These are phyloP conservation scores for Mongoloraphidia duomilia DNA, from an alignment of 2,888 invertebrate genomes.

Conservation along the genomic window DNA sequence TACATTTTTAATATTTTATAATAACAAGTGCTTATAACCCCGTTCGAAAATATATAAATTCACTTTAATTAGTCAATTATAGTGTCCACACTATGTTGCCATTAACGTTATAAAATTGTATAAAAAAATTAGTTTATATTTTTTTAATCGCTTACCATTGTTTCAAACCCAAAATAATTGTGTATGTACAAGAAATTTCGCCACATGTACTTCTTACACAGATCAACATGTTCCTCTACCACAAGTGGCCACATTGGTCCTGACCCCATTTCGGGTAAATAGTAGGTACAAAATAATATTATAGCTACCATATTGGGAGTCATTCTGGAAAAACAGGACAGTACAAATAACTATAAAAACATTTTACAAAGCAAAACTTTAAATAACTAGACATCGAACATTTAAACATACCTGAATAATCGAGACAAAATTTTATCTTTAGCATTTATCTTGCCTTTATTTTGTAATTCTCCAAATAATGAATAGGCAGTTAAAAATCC, in stretches of 20 bases:
- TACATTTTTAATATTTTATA: too few relatives aligned
- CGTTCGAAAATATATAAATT: too few relatives aligned
- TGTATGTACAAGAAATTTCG: conserved; percentile 42
- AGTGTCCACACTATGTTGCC: too few relatives aligned
- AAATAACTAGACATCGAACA: too few relatives aligned
- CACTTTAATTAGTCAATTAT: too few relatives aligned
- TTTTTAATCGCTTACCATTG: conserved; percentile 33
- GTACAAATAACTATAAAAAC: too few relatives aligned
- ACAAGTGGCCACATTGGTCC: conserved; percentile 45
- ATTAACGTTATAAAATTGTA: too few relatives aligned
- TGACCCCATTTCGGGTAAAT: conserved; percentile 31
- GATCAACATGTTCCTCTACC: conserved; percentile 36
- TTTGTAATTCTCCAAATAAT: conserved; percentile 36
- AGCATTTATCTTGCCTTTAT: conserved; percentile 34
- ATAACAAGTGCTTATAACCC: too few relatives aligned
- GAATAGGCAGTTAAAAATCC: conserved; percentile 41
- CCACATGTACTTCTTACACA: conserved; percentile 43
- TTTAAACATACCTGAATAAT: conserved; percentile 35
- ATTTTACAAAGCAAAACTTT: too few relatives aligned
- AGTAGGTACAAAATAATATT: conserved; percentile 39
- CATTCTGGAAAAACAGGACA: conserved; percentile 26
- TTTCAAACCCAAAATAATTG: conserved; percentile 42
- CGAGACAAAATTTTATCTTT: conserved; percentile 35
- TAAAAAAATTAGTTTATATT: too few relatives aligned
- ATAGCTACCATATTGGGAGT: conserved; percentile 36